phyloP scores from a whole-genome alignment of 2,113 vertebrate genomes.

The Columba livia region DNA sequence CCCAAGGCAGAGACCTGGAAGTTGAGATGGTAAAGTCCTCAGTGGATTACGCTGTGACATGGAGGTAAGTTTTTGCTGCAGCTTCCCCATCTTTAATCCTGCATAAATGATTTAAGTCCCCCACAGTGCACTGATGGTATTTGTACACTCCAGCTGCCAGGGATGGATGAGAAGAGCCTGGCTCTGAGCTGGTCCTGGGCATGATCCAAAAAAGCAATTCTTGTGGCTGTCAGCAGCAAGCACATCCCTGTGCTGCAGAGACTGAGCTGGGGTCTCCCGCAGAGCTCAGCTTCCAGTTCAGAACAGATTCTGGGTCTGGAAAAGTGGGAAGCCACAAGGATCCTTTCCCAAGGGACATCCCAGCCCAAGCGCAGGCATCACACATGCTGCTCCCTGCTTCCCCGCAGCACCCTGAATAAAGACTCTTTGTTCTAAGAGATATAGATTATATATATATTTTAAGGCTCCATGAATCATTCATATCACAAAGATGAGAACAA shows the following conservation, averaged over 20 bases:
- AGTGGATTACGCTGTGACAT: neutral
- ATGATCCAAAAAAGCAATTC: neutral
- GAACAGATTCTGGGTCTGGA: constrained; percentile 58
- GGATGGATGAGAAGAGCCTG: neutral
- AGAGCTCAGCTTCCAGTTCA: constrained; percentile 50
- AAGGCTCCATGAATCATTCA: constrained; percentile 75
- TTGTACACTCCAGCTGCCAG: neutral
- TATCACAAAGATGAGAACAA: constrained; percentile 64
- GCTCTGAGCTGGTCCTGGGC: neutral
- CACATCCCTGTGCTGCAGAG: neutral
- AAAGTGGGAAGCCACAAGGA: constrained; percentile 39
- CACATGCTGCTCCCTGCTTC: neutral
- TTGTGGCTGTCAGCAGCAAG: neutral
- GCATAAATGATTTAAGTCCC: neutral
- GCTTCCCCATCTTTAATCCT: neutral
- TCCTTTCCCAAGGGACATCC: constrained; percentile 33
- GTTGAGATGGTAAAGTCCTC: neutral
- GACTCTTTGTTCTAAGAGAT: constrained; percentile 65
- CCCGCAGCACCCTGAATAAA: constrained; percentile 48
- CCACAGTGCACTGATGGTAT: neutral
- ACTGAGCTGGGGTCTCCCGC: neutral
- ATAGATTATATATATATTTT: constrained; percentile 71
- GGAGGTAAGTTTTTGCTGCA: constrained; percentile 20
- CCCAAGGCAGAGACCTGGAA: constrained; percentile 1
- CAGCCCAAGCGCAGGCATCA: constrained; percentile 1